These are phyloP conservation scores for Phrynocephalus forsythii DNA, from an alignment of 2,797 vertebrate species.

Conservation along the genomic window DNA sequence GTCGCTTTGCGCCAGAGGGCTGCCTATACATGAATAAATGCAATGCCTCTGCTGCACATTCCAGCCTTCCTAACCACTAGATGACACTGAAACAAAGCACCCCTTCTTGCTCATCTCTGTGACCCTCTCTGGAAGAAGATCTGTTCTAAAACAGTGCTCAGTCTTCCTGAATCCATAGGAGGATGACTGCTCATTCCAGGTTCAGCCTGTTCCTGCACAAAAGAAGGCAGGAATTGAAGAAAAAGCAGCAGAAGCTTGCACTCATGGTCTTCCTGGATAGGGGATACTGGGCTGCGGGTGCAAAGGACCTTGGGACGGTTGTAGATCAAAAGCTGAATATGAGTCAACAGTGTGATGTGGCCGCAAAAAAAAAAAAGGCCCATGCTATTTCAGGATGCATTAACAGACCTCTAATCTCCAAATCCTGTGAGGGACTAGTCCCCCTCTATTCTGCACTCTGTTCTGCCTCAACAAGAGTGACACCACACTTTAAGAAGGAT, in stretches of 20 bases:
- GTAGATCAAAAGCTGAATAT: too few species aligned
- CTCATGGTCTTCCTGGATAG: too few species aligned
- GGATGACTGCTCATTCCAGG: neutral
- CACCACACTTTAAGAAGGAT: too few species aligned
- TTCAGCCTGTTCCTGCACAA: neutral
- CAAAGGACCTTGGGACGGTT: too few species aligned
- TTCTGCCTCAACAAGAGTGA: too few species aligned
- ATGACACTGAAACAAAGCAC: neutral
- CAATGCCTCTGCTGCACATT: neutral
- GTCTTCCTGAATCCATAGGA: neutral
- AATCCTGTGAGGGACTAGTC: too few species aligned
- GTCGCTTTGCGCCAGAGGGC: rapidly evolving
- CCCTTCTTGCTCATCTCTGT: neutral
- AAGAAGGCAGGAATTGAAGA: neutral
- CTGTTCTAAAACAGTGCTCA: neutral
- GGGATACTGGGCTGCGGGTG: too few species aligned
- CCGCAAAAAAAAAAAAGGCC: too few species aligned
- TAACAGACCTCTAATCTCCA: too few species aligned
- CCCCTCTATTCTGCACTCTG: too few species aligned
- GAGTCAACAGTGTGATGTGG: too few species aligned
- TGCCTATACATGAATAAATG: neutral
- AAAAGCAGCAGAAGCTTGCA: neutral
- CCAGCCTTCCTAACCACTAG: neutral
- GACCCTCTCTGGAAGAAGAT: neutral
- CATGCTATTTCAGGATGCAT: too few species aligned